phyloP scores from a whole-genome alignment of 2,797 vertebrate genomes.

The Hoplostethus mediterraneus region DNA sequence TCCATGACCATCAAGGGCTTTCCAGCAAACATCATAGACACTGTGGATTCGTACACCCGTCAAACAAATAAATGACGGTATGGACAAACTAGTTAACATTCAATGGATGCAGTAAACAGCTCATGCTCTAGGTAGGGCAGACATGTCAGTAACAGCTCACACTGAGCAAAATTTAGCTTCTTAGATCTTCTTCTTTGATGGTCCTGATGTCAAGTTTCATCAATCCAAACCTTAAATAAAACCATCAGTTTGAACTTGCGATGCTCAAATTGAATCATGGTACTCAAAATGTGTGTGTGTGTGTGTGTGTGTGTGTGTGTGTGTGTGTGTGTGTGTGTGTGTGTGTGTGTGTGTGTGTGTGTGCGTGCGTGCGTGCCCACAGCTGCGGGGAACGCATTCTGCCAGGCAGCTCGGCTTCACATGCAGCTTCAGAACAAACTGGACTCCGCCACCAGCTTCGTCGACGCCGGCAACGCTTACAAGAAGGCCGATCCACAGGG shows the following conservation, averaged over 20 bases:
- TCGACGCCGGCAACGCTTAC: constrained; percentile 97
- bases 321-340: background rate
- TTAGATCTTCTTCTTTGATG: constrained; percentile 17
- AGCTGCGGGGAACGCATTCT: constrained; percentile 97
- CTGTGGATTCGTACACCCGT: background rate
- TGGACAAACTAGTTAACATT: background rate
- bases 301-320: background rate
- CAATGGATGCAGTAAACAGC: constrained; percentile 15
- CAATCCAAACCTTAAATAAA: background rate
- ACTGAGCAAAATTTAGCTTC: constrained; percentile 25
- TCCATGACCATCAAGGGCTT: background rate
- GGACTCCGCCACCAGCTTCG: constrained; percentile 96
- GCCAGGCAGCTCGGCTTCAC: constrained; percentile 96
- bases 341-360: background rate
- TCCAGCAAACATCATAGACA: background rate
- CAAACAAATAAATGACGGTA: background rate
- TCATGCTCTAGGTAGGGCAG: background rate
- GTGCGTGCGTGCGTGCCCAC: constrained; percentile 24
- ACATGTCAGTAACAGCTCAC: constrained; percentile 42
- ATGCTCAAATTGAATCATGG: background rate
- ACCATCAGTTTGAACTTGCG: background rate
- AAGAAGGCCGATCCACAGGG: constrained; percentile 98
- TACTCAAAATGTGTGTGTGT: too few relatives aligned
- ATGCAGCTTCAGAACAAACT: constrained; percentile 99
- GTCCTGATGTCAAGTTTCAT: background rate